Base-by-base conservation (phyloP, 2,113 vertebrate species). In the Aspiorhynchus laticeps region DNA sequence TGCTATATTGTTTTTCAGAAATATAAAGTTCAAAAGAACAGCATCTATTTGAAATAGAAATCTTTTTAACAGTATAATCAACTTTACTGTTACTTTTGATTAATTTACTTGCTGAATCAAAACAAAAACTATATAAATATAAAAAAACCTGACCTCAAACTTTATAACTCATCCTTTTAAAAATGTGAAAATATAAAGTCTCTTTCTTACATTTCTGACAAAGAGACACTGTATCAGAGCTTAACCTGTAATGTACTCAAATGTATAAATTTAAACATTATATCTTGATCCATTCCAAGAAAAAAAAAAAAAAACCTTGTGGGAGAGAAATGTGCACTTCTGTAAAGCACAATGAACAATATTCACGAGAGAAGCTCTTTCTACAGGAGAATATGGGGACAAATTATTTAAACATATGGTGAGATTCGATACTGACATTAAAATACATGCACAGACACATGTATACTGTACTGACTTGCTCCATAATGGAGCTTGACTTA, bases 401-500 rank as follows among this genome's bases (percentile, higher is more conserved):
- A 10, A 31, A 15, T 63, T 2, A 67, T 31, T 67, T 33, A 69
- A 48, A 63, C 31, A 61, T 46, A 28, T 21, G n/a, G 33, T 77
- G 38, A 14, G 38, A 74, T 26, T 83, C 8, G 41, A 69, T 43
- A 36, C 36, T 43, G 26, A 33, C 61, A 90, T 53, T 59, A 26
- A 48, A 4, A 78, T 17, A 81, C 7, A 86, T 51, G 59, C 82
- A 59, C 71, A 89, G 28, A 82, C 80, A 86, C 41, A 78, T 26
- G 73, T 15, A 86, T 76, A 89, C 77, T 33, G 17, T 78, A 86
- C 82, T 83, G 41, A 88, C 73, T 86, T 19, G 77, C 36, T 90
- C 92, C 76, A 88, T 87, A 88, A 88, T 93, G 88, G 90, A 85
- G 56, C 91, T 92, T 61, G 91, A 86, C 80, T 88, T 95, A 61